Evolutionary conservation across 2,888 invertebrate species (phyloP), one percentile per base, ranked within the genome.

Genomic region (Achlya flavicornis): DNA sequence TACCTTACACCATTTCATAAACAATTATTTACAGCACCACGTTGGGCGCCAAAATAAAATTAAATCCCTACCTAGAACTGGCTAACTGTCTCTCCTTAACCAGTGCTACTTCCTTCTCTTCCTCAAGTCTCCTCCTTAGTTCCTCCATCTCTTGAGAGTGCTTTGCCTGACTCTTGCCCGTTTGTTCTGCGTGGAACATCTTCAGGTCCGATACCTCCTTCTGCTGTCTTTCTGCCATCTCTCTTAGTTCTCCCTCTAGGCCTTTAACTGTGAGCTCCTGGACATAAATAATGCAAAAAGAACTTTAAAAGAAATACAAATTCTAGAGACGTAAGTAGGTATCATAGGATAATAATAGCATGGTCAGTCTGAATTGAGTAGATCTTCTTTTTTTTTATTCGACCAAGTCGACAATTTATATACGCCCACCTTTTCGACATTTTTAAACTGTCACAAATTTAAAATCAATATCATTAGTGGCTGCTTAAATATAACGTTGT

Each of bases 201-300:
- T 91, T 92, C 60, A 94, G 70, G 35, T 91, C 95, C 0, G 95
- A 93, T 62, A 96, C 82, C 79, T 96, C 95, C 63, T 95, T 95
- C 79, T 96, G 95, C 80, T 97, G 96, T 2, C 96, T 93, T 26
- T 95, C 95, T 43, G 96, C 96, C 96, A 98, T 97, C 75, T 95
- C 96, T 33, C 97, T 95, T 4, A 98, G 94, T 85, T 98, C 98
- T 0, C 97, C 96, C 86, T 98, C 97, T n/a, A 98, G 86, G 0
- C 97, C 97, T 91, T 97, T 97, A 0, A 98, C 97, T 5, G 98
- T 97, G 79, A 97, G 91, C 83, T 97, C 97, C 97, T 94, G 76
- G 11, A 16, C 1, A 58, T 33, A 46, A 5, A 46, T n/a, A 46
- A n/a, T n/a, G n/a, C 5, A 46, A n/a, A n/a, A 4, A 43, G 12